Percentiles rank a stretch among this genome's conserved stretches.
Conservation (phyloP, 2,113 vertebrate genomes). For the Bubo bubo region DNA sequence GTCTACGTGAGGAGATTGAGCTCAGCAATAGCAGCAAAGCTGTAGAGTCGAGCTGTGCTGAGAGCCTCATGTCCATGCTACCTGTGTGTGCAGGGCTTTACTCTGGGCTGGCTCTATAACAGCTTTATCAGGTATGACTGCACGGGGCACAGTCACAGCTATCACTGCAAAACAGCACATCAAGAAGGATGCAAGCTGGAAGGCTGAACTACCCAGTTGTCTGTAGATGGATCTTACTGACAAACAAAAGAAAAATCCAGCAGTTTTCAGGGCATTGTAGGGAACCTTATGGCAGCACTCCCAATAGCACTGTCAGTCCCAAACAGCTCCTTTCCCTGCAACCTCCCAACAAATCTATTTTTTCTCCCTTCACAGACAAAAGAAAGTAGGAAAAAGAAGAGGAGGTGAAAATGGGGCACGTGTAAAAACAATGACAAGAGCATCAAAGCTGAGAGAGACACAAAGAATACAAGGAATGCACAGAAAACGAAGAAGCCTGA, state of each 20-base stretch:
- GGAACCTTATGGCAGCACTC: not conserved
- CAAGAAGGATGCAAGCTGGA: not conserved
- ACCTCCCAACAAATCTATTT: not conserved
- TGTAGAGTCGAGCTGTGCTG: not conserved
- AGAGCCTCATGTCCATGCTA: accelerated
- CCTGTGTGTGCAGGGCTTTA: not conserved
- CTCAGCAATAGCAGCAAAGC: not conserved
- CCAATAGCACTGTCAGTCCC: not conserved
- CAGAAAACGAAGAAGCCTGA: not conserved
- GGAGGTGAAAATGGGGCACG: not conserved
- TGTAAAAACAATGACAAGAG: not conserved
- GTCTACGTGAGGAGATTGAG: not conserved
- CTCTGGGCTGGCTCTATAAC: not conserved
- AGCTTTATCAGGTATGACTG: not conserved
- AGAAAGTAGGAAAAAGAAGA: not conserved
- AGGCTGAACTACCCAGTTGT: not conserved
- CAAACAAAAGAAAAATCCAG: not conserved
- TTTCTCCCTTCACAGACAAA: not conserved
- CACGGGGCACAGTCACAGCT: not conserved
- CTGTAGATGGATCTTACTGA: not conserved
- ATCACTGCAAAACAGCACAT: not conserved
- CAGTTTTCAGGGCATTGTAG: not conserved
- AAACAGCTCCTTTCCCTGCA: not conserved
- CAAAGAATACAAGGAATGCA: not conserved
- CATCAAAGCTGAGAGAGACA: not conserved